These are phyloP conservation scores for Polymixis lichenea DNA, from an alignment of 2,888 invertebrate genomes.

Conservation along the genomic window DNA sequence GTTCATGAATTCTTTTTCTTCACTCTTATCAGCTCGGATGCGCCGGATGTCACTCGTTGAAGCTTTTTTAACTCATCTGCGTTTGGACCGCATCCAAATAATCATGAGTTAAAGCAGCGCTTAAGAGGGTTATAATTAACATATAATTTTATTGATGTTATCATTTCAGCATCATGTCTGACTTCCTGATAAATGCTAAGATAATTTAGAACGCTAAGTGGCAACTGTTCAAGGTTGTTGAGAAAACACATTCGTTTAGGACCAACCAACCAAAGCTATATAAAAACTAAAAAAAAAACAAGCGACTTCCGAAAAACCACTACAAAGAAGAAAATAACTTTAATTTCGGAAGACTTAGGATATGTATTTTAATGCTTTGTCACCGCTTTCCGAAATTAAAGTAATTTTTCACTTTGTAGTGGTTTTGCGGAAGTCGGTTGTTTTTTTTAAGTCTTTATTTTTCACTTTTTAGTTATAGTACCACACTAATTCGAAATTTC, in stretches of 20 bases:
- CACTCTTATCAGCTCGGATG: not conserved
- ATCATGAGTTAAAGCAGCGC: not conserved
- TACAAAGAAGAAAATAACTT: too few relatives aligned
- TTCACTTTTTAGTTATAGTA: too few relatives aligned
- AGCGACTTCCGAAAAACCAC: too few relatives aligned
- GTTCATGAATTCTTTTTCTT: too few relatives aligned
- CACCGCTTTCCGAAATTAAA: too few relatives aligned
- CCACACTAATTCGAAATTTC: too few relatives aligned
- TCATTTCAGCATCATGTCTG: not conserved
- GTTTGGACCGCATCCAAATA: conserved; percentile 14
- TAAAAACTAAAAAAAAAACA: too few relatives aligned
- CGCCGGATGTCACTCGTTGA: not conserved
- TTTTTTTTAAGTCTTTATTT: too few relatives aligned
- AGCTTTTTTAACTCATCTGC: conserved; percentile 8
- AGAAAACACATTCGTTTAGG: not conserved
- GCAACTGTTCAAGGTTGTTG: not conserved
- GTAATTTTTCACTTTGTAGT: too few relatives aligned
- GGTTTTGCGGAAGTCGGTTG: too few relatives aligned
- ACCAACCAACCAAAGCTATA: not conserved
- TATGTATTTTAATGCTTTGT: too few relatives aligned
- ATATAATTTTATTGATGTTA: not conserved
- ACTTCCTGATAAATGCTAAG: not conserved
- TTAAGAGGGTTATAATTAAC: not conserved
- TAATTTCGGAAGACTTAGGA: too few relatives aligned
- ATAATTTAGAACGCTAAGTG: not conserved